Conservation (phyloP, 2,113 vertebrate species). For the Nothocercus nigrocapillus region DNA sequence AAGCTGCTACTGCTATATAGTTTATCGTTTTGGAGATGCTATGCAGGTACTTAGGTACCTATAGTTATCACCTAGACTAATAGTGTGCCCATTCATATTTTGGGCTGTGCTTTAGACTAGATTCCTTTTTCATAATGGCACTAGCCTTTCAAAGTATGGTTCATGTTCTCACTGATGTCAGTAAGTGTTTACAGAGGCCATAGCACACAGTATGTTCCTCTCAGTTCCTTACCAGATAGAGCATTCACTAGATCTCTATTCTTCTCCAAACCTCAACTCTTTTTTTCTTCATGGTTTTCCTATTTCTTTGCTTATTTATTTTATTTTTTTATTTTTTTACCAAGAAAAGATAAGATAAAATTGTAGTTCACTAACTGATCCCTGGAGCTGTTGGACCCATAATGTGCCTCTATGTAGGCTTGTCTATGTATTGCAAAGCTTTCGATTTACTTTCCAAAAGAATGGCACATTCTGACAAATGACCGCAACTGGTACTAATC, state of each 20-base stretch:
- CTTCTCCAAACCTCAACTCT: not conserved
- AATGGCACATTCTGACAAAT: not conserved
- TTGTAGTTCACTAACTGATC: not conserved
- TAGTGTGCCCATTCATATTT: not conserved
- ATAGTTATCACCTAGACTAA: fast-evolving
- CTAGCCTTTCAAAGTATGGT: not conserved
- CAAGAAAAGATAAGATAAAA: not conserved
- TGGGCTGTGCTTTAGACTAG: not conserved
- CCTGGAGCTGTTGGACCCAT: not conserved
- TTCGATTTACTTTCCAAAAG: not conserved
- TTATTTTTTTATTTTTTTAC: not conserved
- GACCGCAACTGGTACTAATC: not conserved
- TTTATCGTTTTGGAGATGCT: not conserved
- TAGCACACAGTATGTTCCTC: not conserved
- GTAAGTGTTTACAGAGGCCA: not conserved
- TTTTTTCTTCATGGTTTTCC: not conserved
- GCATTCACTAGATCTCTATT: not conserved
- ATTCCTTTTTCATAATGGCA: not conserved
- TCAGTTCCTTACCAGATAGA: not conserved
- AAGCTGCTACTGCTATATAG: not conserved
- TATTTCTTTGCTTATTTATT: not conserved
- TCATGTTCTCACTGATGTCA: not conserved
- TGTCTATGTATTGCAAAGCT: not conserved
- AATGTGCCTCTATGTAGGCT: not conserved
- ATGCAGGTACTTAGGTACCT: not conserved